Conservation (phyloP, 2,113 vertebrate species). For the Sminthopsis crassicaudata region DNA sequence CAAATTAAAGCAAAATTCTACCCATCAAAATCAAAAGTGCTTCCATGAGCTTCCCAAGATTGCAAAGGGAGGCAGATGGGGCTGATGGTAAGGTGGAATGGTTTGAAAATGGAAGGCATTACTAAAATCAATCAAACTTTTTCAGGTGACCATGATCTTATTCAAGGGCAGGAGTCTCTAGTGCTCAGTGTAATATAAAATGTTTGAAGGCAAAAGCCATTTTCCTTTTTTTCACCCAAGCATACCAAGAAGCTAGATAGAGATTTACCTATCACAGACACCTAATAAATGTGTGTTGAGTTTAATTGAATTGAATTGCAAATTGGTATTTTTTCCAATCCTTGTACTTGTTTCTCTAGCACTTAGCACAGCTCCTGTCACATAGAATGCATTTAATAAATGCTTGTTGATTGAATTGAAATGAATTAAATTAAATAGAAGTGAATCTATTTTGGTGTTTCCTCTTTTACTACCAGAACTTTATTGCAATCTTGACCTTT, state of each 20-base stretch:
- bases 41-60: neutral
- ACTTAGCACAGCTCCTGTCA: neutral
- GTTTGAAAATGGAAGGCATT: neutral
- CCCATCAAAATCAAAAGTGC: neutral
- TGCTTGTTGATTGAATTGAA: neutral
- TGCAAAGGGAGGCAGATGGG: neutral
- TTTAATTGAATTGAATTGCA: neutral
- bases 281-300: neutral
- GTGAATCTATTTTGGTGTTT: neutral
- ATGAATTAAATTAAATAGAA: neutral
- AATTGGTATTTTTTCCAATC: neutral
- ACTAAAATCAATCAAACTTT: neutral
- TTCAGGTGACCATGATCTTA: neutral
- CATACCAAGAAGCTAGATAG: neutral
- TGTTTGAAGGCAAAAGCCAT: neutral
- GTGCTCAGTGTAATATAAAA: neutral
- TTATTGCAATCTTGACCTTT: neutral
- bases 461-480: neutral
- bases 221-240: neutral
- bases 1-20: neutral
- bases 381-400: neutral
- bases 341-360: neutral
- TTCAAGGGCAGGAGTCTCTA: neutral
- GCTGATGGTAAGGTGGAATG: neutral
- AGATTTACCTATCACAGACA: neutral